Percentiles rank a stretch among this genome's conserved stretches.
Conservation (phyloP, 2,113 vertebrate species). For the Leiothrix lutea region DNA sequence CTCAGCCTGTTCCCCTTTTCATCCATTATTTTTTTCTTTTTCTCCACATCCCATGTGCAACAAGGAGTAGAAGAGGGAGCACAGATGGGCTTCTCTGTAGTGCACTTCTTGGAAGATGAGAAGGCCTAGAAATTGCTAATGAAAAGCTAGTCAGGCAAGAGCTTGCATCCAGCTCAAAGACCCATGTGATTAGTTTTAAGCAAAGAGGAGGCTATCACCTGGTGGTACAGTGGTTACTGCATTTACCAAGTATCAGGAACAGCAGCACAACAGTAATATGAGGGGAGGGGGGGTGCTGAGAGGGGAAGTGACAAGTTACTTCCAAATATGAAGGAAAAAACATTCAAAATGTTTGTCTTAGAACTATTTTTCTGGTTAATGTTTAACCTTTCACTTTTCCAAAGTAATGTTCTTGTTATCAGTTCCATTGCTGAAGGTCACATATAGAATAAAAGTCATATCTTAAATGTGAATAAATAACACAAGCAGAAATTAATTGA, state of each 20-base stretch:
- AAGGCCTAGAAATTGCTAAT: background rate
- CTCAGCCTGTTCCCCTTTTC: background rate
- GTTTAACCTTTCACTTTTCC: constrained; percentile 65
- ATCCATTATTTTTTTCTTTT: background rate
- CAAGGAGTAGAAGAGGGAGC: background rate
- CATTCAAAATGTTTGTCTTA: constrained; percentile 70
- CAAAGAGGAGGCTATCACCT: background rate
- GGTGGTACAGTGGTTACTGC: background rate
- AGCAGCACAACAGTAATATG: background rate
- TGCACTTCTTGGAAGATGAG: background rate
- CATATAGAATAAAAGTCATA: constrained; percentile 62
- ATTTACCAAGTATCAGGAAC: background rate
- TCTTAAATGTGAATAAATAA: constrained; percentile 64
- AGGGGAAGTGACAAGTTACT: constrained; percentile 9
- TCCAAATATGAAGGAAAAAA: constrained; percentile 51
- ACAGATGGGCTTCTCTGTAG: background rate
- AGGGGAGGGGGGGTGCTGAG: background rate
- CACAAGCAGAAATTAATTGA: constrained; percentile 59
- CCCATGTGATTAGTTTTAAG: background rate
- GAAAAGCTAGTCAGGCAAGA: background rate
- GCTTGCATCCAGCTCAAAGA: background rate
- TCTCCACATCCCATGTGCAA: background rate
- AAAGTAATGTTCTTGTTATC: constrained; percentile 68
- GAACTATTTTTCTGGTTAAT: constrained; percentile 70
- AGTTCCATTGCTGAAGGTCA: constrained; percentile 63